phyloP scores from a whole-genome alignment of 2,888 invertebrate species.

The Drosophila crucigera region DNA sequence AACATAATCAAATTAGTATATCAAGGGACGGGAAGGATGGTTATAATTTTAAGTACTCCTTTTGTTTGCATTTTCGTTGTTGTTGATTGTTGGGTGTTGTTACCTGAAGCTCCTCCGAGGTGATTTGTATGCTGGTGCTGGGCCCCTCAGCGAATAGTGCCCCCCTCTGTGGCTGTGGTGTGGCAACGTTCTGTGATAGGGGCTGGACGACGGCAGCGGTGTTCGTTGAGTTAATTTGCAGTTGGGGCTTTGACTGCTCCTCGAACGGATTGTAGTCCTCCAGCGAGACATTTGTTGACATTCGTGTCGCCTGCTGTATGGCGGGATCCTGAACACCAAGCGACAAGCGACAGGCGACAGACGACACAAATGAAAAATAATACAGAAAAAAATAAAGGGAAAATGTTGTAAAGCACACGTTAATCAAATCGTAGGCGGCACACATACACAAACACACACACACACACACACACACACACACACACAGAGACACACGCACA shows the following conservation, averaged over 20 bases:
- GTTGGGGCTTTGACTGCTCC: conserved; percentile 87
- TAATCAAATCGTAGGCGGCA: conserved; percentile 41
- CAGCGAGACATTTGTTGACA: conserved; percentile 88
- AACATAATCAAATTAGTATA: background rate
- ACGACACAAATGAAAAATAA: background rate
- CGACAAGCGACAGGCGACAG: too few species aligned
- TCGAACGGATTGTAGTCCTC: conserved; percentile 99
- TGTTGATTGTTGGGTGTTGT: background rate
- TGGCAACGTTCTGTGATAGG: conserved; percentile 82
- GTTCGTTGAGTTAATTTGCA: conserved; percentile 86
- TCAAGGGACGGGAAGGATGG: background rate
- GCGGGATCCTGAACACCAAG: conserved; percentile 93
- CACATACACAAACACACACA: conserved; percentile 25
- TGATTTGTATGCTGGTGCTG: conserved; percentile 86
- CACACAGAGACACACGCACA: conserved; percentile 19
- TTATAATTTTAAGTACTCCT: background rate
- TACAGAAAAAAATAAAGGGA: background rate
- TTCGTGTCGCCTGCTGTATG: conserved; percentile 95
- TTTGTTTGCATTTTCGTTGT: conserved; percentile 3
- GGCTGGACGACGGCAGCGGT: conserved; percentile 84
- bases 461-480: conserved; percentile 23
- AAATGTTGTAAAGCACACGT: conserved; percentile 3
- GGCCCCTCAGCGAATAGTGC: conserved; percentile 50
- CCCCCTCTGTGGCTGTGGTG: conserved; percentile 62
- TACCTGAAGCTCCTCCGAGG: conserved; percentile 92